phyloP scores from a whole-genome alignment of 2,888 invertebrate species.

The Drosophila diplacantha region DNA sequence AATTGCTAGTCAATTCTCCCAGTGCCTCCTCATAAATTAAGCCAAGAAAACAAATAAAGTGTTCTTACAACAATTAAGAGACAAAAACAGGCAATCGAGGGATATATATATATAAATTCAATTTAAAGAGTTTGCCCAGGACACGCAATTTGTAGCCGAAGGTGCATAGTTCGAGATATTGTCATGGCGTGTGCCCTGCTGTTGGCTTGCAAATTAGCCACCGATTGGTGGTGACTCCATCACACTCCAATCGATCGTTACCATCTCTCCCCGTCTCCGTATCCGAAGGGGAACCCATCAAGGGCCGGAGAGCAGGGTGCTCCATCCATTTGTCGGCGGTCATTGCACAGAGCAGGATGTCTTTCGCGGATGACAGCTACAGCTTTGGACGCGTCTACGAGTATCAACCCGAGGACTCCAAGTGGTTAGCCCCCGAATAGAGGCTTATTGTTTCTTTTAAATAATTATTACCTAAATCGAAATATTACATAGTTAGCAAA shows the following conservation, averaged over 20 bases:
- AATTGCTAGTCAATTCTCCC: neutral
- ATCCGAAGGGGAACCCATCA: slow-evolving; percentile 6
- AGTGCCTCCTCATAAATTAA: slow-evolving; percentile 1
- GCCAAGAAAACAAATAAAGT: neutral
- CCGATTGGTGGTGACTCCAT: slow-evolving; percentile 8
- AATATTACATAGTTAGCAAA: neutral
- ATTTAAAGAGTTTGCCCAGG: neutral
- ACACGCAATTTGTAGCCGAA: slow-evolving; percentile 25
- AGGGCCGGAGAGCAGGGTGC: neutral
- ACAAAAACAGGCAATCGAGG: slow-evolving; percentile 5
- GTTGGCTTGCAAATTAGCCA: slow-evolving; percentile 28
- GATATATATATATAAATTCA: slow-evolving; percentile 11
- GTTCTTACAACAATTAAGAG: slow-evolving; percentile 1
- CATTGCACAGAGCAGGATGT: slow-evolving; percentile 57
- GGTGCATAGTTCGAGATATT: neutral
- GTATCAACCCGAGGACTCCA: slow-evolving; percentile 46
- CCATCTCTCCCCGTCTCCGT: neutral
- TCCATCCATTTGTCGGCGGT: slow-evolving; percentile 18
- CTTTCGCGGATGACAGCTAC: slow-evolving; percentile 74
- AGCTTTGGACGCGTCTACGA: slow-evolving; percentile 66
- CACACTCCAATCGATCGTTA: slow-evolving; percentile 49
- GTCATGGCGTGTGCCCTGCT: slow-evolving; percentile 44
- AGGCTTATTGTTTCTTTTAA: neutral
- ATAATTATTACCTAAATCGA: neutral
- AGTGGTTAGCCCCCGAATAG: slow-evolving; percentile 49